phyloP scores from a whole-genome alignment of 2,888 invertebrate genomes.

The Cosmopolites sordidus region DNA sequence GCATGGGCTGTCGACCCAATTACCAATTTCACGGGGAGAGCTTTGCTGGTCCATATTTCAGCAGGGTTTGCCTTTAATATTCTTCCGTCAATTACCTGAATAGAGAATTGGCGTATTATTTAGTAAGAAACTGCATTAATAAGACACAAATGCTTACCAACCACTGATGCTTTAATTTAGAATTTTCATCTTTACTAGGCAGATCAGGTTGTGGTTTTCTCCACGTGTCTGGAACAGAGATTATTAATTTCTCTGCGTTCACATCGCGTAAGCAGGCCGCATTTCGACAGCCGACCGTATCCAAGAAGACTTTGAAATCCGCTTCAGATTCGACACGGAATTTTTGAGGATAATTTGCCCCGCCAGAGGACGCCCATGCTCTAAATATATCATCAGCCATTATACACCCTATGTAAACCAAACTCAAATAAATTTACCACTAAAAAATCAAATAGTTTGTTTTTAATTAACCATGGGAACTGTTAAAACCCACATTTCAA shows the following conservation, averaged over 20 bases:
- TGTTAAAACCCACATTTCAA: no score
- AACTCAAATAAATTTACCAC: no score
- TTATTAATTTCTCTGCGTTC: slow-evolving; percentile 57
- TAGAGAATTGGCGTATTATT: no score
- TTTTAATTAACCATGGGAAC: no score
- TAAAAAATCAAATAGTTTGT: no score
- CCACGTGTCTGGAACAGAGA: slow-evolving; percentile 72
- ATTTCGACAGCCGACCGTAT: slow-evolving; percentile 48
- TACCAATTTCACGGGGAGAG: slow-evolving; percentile 53
- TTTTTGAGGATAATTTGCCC: slow-evolving; percentile 68
- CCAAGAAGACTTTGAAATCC: slow-evolving; percentile 59
- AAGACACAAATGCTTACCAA: slow-evolving; percentile 43
- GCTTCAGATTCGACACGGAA: slow-evolving; percentile 58
- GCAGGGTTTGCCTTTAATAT: slow-evolving; percentile 64
- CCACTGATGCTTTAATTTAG: slow-evolving; percentile 65
- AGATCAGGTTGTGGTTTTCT: slow-evolving; percentile 56
- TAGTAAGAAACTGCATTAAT: background rate
- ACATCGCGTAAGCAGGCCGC: slow-evolving; percentile 56
- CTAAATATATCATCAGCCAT: slow-evolving; percentile 42
- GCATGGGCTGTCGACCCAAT: slow-evolving; percentile 74
- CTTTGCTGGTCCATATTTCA: slow-evolving; percentile 57
- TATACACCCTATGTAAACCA: no score
- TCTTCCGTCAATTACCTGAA: slow-evolving; percentile 58
- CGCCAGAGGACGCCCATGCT: slow-evolving; percentile 77
- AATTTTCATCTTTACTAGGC: slow-evolving; percentile 53